Evolutionary conservation across 2,797 vertebrate species (phyloP).

Genomic region (Molossus alvarezi): DNA sequence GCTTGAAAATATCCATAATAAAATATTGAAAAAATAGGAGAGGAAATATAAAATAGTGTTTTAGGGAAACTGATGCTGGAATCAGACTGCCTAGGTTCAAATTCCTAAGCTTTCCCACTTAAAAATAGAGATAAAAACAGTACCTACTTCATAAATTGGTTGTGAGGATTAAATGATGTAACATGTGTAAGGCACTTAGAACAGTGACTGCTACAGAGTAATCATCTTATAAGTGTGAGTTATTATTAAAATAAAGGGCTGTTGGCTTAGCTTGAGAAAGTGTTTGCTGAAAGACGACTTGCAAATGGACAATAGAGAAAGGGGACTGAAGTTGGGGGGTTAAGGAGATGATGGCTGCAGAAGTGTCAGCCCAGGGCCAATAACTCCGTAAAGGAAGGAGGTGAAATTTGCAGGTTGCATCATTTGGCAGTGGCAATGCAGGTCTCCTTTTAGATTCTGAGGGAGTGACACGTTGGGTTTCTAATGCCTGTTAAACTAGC

Average conservation of each 20-base stretch:
- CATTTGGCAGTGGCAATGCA: not conserved
- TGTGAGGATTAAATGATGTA: constrained; percentile 48
- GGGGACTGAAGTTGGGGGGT: not conserved
- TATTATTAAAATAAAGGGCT: constrained; percentile 51
- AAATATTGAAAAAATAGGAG: constrained; percentile 32
- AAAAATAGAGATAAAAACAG: constrained; percentile 25
- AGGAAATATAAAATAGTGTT: constrained; percentile 50
- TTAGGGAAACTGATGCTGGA: constrained; percentile 55
- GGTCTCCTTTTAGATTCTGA: not conserved
- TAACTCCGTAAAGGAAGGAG: not conserved
- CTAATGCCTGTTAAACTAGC: constrained; percentile 33
- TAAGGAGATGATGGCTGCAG: not conserved
- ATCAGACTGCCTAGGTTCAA: constrained; percentile 5
- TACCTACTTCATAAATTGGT: constrained; percentile 52
- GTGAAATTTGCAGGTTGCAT: not conserved
- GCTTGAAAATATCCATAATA: constrained; percentile 63
- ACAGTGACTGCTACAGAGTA: constrained; percentile 22
- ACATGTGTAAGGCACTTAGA: constrained; percentile 12
- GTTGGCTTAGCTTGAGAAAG: constrained; percentile 60
- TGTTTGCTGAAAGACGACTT: constrained; percentile 29
- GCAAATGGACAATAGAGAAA: constrained; percentile 16
- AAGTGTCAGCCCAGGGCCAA: not conserved
- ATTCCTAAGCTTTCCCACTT: constrained; percentile 46
- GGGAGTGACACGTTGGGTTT: not conserved
- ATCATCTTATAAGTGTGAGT: constrained; percentile 54